These are phyloP conservation scores for Saturnia japonica DNA, from an alignment of 2,888 invertebrate species.

Conservation along the genomic window DNA sequence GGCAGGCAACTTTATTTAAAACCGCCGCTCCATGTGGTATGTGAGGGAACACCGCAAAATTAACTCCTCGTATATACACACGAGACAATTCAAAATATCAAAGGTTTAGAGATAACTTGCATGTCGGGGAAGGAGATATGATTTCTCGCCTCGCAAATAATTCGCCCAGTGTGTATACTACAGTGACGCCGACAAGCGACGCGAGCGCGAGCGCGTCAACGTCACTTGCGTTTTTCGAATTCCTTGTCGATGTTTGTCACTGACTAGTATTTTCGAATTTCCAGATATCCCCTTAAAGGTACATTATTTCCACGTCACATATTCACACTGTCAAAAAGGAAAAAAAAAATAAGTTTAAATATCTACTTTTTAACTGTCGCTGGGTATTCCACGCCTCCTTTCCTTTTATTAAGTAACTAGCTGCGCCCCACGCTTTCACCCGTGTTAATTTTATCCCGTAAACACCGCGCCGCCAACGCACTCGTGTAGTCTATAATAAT, in stretches of 20 bases:
- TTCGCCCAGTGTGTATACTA: background rate
- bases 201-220: background rate
- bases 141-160: constrained; percentile 12
- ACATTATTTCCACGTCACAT: background rate
- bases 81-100: background rate
- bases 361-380: background rate
- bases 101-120: background rate
- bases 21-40: too few species aligned
- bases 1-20: too few species aligned
- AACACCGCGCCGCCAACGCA: too few species aligned
- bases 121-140: background rate
- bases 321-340: background rate
- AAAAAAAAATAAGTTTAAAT: background rate
- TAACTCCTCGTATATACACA: too few species aligned
- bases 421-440: too few species aligned
- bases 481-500: too few species aligned
- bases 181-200: background rate
- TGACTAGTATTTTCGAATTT: background rate
- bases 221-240: too few species aligned
- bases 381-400: background rate
- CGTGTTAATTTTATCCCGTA: too few species aligned
- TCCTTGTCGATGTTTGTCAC: background rate
- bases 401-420: too few species aligned
- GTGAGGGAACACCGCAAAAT: too few species aligned
- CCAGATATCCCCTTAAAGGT: background rate